phyloP scores from a whole-genome alignment of 2,888 invertebrate species.

The Lochmaea capreae region DNA sequence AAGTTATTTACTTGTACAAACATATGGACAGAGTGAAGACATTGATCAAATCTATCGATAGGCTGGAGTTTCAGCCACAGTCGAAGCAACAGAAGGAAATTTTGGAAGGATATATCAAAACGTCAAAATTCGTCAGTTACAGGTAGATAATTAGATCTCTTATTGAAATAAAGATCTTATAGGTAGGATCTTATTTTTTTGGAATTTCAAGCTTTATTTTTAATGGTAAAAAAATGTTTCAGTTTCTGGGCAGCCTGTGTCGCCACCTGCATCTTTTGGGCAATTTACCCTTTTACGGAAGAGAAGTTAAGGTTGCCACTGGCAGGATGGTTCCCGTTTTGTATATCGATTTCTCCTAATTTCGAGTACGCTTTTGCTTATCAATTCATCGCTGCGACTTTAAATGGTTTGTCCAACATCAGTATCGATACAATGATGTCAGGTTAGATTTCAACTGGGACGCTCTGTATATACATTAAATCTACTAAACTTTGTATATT shows the following conservation, averaged over 20 bases:
- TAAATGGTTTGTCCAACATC: slow-evolving; percentile 68
- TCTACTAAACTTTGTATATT: slow-evolving; percentile 27
- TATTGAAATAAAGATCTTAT: too few relatives aligned
- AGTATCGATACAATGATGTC: slow-evolving; percentile 61
- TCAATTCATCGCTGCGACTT: slow-evolving; percentile 65
- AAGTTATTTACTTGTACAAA: slow-evolving; percentile 38
- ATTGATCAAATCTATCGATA: slow-evolving; percentile 33
- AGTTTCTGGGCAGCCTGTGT: slow-evolving; percentile 44
- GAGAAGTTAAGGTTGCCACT: slow-evolving; percentile 50
- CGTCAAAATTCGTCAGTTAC: slow-evolving; percentile 15
- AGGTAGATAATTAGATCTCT: slow-evolving; percentile 17
- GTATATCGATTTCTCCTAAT: slow-evolving; percentile 61
- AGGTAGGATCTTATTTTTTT: too few relatives aligned
- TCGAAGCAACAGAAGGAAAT: slow-evolving; percentile 8
- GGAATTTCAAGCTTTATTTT: too few relatives aligned
- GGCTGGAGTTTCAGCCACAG: slow-evolving; percentile 30
- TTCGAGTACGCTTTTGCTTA: slow-evolving; percentile 67
- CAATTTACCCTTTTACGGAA: slow-evolving; percentile 58
- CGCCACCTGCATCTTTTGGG: slow-evolving; percentile 58
- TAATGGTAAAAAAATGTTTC: too few relatives aligned
- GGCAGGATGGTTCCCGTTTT: slow-evolving; percentile 66
- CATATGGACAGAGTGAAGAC: slow-evolving; percentile 38
- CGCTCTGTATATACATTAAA: neutral
- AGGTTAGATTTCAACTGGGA: slow-evolving; percentile 27
- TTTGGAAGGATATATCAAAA: slow-evolving; percentile 14